Evolutionary conservation across 1,140 invertebrate genomes (phyloP), one percentile per base, ranked within the genome.

Genomic region (Asobara japonica): DNA sequence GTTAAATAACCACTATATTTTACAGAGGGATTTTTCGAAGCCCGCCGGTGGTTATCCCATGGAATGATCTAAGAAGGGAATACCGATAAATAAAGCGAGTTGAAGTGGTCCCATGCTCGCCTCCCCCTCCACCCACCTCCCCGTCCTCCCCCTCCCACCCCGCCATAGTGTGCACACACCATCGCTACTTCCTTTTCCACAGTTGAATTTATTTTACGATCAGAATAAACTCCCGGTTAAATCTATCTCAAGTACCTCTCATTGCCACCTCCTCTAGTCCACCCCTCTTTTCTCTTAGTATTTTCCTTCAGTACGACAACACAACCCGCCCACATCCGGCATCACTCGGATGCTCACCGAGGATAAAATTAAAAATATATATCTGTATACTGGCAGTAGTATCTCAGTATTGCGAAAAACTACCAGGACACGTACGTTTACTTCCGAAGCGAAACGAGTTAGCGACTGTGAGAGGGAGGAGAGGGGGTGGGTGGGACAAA

Each of bases 31-130:
- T 13, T 27, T 56, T 25, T 56, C 25, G 30, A 71, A 30, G 69
- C 62, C 3, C 22, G 22, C 51, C 11, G 22, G 3, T 48, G 62
- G 69, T 71, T 71, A 71, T 71, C 69, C 69, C 60, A 18, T 18
- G 29, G 69, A 71, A 71, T 71, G 61, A 71, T 71, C 69, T 71
- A 71, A 48, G 69, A 51, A 71, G 62, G 69, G 65, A 71, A 65
- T 71, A 65, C 41, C 69, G 62, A 71, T 71, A 71, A 71, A 71
- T 71, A 71, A 71, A 45, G 41, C 41, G 33, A 48, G 13, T 38
- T 10, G 8, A 71, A 71, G 69, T 71, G 69, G 62, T 71, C 69
- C 69, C 69, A 56, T 41, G 20, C 33, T 61, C 56, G 25, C 36
- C 38, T 30, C 62, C 18, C 29, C 1, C 41, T 36, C 11, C 18